Base-by-base conservation (phyloP, 2,797 vertebrate species). In the Sebastes wilsoni region DNA sequence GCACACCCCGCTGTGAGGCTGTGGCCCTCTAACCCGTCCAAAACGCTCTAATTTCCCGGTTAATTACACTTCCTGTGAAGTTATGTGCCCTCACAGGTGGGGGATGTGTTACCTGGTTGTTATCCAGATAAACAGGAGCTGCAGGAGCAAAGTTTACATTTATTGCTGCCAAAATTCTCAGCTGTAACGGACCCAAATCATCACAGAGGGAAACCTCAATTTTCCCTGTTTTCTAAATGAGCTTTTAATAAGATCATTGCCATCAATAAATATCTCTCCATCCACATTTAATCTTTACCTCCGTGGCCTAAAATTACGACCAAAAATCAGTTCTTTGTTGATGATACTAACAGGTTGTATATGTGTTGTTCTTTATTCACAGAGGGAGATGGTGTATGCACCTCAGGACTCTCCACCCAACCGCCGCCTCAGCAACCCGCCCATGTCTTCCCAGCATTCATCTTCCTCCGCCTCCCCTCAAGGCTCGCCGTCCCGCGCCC, bases 371-470 rank as follows among this genome's bases (percentile, higher is more conserved):
- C 2, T 85, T 16, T 38, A 2, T 59, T 69, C 66, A 0, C 93
- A 99, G 98, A 95, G 98, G 82, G 98, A 99, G 86, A 98, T 99
- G 97, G 97, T 98, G 14, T 99, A 99, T 34, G 96, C 97, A 0
- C 98, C 98, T 22, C 96, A 98, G 87, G 98, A 99, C 79, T 99
- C 98, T 0, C 97, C 98, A 1, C 96, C 98, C 30, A 97, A 96
- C 59, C 97, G 97, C 25, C 98, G 98, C 25, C 96, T 99, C 83
- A 97, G 96, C 94, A 97, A 95, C 90, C 92, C 97, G 2, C 96
- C 97, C 46, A 87, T 92, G 88, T 91, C 94, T 34, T 92, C 94
- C 52, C 93, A 93, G 89, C 94, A 96, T 65, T 92, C 93, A 1
- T 92, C 93, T n/a, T 92, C 97, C 0, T 97, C 97, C 0, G 94